Evolutionary conservation across 2,888 invertebrate species (phyloP).

Genomic region (Trichopoda pennipes): DNA sequence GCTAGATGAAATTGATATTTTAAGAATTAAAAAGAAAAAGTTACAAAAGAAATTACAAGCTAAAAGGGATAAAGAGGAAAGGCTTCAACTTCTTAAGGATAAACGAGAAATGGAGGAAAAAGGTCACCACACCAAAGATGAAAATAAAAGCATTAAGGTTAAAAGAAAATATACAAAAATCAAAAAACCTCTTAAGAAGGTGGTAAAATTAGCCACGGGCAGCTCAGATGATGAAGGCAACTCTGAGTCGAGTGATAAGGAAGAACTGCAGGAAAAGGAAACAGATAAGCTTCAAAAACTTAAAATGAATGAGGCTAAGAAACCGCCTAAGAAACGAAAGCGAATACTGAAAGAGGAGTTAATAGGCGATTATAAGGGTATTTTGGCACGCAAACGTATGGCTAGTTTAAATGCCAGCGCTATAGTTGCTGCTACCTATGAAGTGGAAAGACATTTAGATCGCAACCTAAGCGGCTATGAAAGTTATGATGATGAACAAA

Average conservation of each 20-base stretch:
- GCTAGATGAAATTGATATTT: constrained; percentile 75
- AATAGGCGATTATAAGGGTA: constrained; percentile 87
- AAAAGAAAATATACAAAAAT: constrained; percentile 71
- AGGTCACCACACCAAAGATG: constrained; percentile 69
- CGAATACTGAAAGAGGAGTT: constrained; percentile 81
- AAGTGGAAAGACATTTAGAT: constrained; percentile 82
- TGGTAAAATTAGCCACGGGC: constrained; percentile 69
- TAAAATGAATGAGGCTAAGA: constrained; percentile 72
- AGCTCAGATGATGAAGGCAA: constrained; percentile 71
- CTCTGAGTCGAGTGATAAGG: constrained; percentile 72
- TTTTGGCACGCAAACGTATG: constrained; percentile 94
- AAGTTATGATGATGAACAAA: constrained; percentile 77
- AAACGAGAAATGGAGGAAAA: constrained; percentile 72
- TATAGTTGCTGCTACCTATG: constrained; percentile 93
- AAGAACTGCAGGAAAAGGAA: constrained; percentile 65
- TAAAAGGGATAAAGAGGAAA: constrained; percentile 74
- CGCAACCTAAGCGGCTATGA: constrained; percentile 80
- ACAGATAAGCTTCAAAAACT: constrained; percentile 68
- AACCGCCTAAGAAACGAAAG: constrained; percentile 81
- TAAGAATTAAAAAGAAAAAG: constrained; percentile 73
- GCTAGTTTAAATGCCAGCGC: constrained; percentile 95
- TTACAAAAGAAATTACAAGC: constrained; percentile 73
- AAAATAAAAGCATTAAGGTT: constrained; percentile 70
- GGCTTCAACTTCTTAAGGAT: constrained; percentile 76
- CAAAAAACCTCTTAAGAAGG: constrained; percentile 71